Percentiles rank a stretch among this genome's conserved stretches.
These are phyloP conservation scores for Lytechinus pictus DNA, from an alignment of 35 echinoderm and acorn worm genomes.

Conservation along the genomic window DNA sequence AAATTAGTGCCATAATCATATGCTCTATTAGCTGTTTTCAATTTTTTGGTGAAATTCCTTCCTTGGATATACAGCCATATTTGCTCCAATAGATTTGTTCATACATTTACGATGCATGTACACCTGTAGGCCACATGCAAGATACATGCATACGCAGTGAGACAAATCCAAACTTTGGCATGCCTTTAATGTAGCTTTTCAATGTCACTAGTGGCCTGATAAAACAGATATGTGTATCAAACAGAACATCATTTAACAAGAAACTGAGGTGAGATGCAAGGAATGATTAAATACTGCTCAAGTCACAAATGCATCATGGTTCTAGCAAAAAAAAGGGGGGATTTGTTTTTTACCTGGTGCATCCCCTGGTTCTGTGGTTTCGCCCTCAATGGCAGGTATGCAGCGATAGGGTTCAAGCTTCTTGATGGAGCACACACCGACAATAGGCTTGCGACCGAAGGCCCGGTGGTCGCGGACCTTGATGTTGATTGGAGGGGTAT, in stretches of 20 bases:
- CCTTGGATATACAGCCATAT: neutral
- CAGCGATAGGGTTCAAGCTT: conserved; percentile 75
- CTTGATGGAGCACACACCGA: conserved; percentile 82
- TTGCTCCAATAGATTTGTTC: neutral
- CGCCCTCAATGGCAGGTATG: conserved; percentile 50
- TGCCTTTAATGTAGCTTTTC: neutral
- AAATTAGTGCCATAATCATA: neutral
- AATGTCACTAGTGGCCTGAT: neutral
- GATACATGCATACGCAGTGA: neutral
- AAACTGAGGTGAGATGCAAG: conserved; percentile 1
- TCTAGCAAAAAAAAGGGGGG: neutral
- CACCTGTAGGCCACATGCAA: neutral
- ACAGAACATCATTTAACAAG: neutral
- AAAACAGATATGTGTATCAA: neutral
- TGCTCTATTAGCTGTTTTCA: neutral
- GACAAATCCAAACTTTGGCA: neutral
- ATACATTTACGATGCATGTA: neutral
- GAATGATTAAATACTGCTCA: neutral
- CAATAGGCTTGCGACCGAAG: conserved; percentile 98
- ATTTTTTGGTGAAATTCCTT: neutral
- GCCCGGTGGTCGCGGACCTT: conserved; percentile 95
- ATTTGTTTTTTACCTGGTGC: conserved; percentile 54
- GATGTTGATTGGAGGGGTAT: conserved; percentile 99
- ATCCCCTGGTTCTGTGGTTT: conserved; percentile 57
- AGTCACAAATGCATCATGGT: neutral